Evolutionary conservation across 2,113 vertebrate species (phyloP), one percentile per base, ranked within the genome.

Genomic region (Deroptyus accipitrinus): DNA sequence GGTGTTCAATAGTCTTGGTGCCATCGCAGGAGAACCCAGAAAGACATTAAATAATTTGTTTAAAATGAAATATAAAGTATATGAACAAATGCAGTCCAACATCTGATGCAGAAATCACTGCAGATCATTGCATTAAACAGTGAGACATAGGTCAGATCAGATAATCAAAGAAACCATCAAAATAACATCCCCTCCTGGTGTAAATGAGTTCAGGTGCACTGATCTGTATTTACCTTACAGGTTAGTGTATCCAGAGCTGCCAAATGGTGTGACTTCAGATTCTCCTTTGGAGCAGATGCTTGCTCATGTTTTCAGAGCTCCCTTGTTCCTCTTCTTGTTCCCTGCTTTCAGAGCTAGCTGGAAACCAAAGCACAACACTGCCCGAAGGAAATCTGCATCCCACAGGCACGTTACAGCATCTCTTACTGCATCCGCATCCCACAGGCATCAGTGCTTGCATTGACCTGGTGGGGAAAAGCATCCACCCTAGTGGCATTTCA

Each of bases 391-490:
- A 16, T 3, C 19, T 2, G 44, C 17, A 4, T n/a, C 80, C 24
- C 75, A 4, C 1, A 0, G 54, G 4, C 20, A 2, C 2, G 0
- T 4, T 11, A 13, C 3, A 12, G 14, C 9, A 1, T 7, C 42
- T 17, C 51, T 2, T 4, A 1, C 18, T 10, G 55, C n/a, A 9
- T 4, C n/a, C 1, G 17, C 6, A 0, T 13, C 54, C 49, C n/a
- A 1, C 13, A 5, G 11, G 41, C 55, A 4, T 1, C 0, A 0
- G 46, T 2, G 11, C 20, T 2, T 6, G 1, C 0, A 3, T 0
- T 12, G 35, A 18, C 46, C 15, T 0, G 1, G 3, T 1, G 8
- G 69, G n/a, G 4, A 13, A 13, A 13, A 12, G 0, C 54, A 27
- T 8, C 23, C 48, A 4, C 42, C 5, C 27, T 7, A 10, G 2